phyloP scores from a whole-genome alignment of 2,797 vertebrate species.

The Forpus xanthops region DNA sequence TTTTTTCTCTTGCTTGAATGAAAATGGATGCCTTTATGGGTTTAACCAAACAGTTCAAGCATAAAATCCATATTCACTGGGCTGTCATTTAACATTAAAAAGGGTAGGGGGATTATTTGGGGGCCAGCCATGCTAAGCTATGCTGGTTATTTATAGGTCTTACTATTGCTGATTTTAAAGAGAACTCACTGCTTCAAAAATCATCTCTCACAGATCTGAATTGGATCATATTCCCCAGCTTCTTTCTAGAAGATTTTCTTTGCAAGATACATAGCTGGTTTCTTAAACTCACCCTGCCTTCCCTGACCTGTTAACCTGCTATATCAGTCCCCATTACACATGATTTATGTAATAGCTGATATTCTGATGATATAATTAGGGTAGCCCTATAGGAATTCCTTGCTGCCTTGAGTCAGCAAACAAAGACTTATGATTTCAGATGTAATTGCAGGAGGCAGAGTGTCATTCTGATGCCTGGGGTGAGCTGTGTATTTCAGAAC shows the following conservation, averaged over 20 bases:
- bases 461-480: not conserved
- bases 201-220: not conserved
- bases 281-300: not conserved
- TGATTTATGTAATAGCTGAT: constrained; percentile 25
- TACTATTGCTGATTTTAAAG: constrained; percentile 36
- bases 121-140: constrained; percentile 49
- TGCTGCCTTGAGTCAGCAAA: constrained; percentile 35
- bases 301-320: constrained; percentile 43
- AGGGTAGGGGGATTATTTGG: constrained; percentile 63
- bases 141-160: constrained; percentile 51
- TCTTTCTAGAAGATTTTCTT: not conserved
- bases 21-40: constrained; percentile 62
- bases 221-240: not conserved
- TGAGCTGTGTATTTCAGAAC: not conserved
- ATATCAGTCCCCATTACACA: not conserved
- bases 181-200: constrained; percentile 13
- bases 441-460: not conserved
- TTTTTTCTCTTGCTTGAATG: constrained; percentile 54
- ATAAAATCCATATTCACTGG: constrained; percentile 72
- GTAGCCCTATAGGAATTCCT: constrained; percentile 39
- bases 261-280: not conserved
- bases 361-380: constrained; percentile 37
- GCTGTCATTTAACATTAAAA: constrained; percentile 68
- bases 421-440: constrained; percentile 18
- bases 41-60: constrained; percentile 71